Evolutionary conservation across 2,888 invertebrate species (phyloP).

Genomic region (Drosophila prolongata): DNA sequence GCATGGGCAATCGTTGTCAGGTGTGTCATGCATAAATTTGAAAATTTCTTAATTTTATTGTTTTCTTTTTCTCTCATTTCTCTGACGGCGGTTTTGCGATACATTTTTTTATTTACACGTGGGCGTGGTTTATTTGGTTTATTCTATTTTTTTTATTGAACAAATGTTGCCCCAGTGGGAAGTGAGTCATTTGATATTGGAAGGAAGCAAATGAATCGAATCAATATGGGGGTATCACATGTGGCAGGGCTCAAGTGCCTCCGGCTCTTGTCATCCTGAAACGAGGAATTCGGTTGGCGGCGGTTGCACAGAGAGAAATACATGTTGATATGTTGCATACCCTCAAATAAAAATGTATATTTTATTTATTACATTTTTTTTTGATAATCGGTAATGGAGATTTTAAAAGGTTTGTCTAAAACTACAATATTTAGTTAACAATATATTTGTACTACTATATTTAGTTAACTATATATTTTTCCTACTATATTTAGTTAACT

Average conservation of each 20-base stretch:
- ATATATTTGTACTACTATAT: no score
- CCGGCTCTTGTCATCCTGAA: constrained; percentile 13
- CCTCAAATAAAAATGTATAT: no score
- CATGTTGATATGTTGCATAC: no score
- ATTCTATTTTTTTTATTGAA: constrained; percentile 35
- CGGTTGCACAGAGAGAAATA: background rate
- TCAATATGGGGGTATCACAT: constrained; percentile 53
- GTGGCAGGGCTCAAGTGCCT: constrained; percentile 47
- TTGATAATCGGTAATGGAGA: no score
- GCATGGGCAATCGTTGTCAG: constrained; percentile 50
- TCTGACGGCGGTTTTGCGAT: constrained; percentile 51
- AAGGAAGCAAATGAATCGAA: constrained; percentile 61
- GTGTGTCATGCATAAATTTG: constrained; percentile 76
- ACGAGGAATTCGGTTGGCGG: background rate
- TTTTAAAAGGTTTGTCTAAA: no score
- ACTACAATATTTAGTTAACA: no score
- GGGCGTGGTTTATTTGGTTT: constrained; percentile 54
- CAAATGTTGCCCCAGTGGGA: constrained; percentile 38
- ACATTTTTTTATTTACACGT: constrained; percentile 27
- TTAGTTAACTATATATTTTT: no score
- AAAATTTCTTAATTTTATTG: constrained; percentile 79
- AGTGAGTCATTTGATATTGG: constrained; percentile 52
- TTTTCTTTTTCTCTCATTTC: constrained; percentile 5
- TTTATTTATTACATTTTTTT: no score
- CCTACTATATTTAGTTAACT: no score